Evolutionary conservation across 2,113 vertebrate species (phyloP).

Genomic region (Scortum barcoo): DNA sequence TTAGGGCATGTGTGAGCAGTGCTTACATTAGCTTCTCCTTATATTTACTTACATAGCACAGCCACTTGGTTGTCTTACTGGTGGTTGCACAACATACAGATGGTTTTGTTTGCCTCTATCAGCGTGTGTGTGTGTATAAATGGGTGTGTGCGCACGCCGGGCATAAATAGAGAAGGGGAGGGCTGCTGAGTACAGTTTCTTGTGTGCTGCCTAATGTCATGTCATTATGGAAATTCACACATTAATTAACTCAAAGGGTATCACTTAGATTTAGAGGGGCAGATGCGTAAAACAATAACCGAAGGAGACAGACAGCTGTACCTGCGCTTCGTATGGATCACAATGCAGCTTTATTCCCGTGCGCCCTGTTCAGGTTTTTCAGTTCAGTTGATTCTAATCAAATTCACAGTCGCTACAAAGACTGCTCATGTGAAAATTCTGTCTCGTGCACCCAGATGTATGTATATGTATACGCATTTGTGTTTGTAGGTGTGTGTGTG

Average conservation of each 20-base stretch:
- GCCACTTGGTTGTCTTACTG: conserved; percentile 53
- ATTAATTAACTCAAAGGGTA: conserved; percentile 75
- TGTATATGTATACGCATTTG: conserved; percentile 46
- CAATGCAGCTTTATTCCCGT: conserved; percentile 27
- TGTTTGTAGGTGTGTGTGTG: conserved; percentile 10
- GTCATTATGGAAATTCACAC: conserved; percentile 75
- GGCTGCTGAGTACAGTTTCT: conserved; percentile 58
- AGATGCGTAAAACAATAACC: conserved; percentile 50
- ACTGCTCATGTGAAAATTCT: conserved; percentile 51
- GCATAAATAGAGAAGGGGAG: conserved; percentile 30
- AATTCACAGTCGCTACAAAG: conserved; percentile 56
- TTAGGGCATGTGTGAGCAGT: conserved; percentile 3
- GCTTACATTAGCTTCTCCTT: conserved; percentile 42
- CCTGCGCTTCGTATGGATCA: conserved; percentile 31
- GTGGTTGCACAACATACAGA: conserved; percentile 76
- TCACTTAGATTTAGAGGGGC: conserved; percentile 51
- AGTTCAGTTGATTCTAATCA: conserved; percentile 67
- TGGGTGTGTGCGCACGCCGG: conserved; percentile 17
- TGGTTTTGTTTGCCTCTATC: conserved; percentile 75
- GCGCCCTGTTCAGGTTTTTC: conserved; percentile 19
- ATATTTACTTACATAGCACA: conserved; percentile 55
- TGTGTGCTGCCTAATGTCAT: conserved; percentile 59
- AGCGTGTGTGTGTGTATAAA: conserved; percentile 46
- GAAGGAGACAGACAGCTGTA: conserved; percentile 42
- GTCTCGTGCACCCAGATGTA: conserved; percentile 45